Conservation (phyloP, 2,797 vertebrate species). For the Anabas testudineus region DNA sequence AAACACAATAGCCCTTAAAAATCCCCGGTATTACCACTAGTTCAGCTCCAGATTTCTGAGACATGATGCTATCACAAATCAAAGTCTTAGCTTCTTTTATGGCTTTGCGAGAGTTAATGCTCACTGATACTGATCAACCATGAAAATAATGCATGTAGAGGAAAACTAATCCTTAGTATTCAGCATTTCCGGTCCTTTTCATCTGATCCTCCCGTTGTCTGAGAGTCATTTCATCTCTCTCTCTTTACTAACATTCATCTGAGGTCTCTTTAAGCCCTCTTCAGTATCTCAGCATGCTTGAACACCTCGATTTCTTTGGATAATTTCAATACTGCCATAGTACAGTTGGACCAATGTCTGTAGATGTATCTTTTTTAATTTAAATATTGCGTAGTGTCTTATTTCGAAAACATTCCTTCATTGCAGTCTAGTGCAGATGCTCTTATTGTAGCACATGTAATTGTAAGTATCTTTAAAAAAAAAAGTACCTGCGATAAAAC, state of each 20-base stretch:
- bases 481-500: slow-evolving; percentile 49
- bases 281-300: slow-evolving; percentile 71
- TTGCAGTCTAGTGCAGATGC: slow-evolving; percentile 85
- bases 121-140: slow-evolving; percentile 41
- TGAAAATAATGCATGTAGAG: slow-evolving; percentile 64
- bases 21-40: slow-evolving; percentile 1
- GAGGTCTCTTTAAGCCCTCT: slow-evolving; percentile 38
- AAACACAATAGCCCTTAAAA: slow-evolving; percentile 35
- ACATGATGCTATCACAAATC: slow-evolving; percentile 37
- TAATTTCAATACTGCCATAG: slow-evolving; percentile 85
- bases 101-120: slow-evolving; percentile 41
- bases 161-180: slow-evolving; percentile 41
- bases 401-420: slow-evolving; percentile 91
- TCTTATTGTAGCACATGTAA: slow-evolving; percentile 84
- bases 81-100: slow-evolving; percentile 40
- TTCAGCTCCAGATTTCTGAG: slow-evolving; percentile 44
- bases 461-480: slow-evolving; percentile 77
- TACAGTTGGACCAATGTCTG: slow-evolving; percentile 87
- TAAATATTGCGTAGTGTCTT: slow-evolving; percentile 87
- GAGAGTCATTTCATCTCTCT: slow-evolving; percentile 29
- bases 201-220: slow-evolving; percentile 25
- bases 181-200: slow-evolving; percentile 35
- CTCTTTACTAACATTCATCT: slow-evolving; percentile 45
- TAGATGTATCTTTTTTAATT: slow-evolving; percentile 81
- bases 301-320: slow-evolving; percentile 63